phyloP scores from a whole-genome alignment of 2,888 invertebrate species.

The Geotrupes spiniger region DNA sequence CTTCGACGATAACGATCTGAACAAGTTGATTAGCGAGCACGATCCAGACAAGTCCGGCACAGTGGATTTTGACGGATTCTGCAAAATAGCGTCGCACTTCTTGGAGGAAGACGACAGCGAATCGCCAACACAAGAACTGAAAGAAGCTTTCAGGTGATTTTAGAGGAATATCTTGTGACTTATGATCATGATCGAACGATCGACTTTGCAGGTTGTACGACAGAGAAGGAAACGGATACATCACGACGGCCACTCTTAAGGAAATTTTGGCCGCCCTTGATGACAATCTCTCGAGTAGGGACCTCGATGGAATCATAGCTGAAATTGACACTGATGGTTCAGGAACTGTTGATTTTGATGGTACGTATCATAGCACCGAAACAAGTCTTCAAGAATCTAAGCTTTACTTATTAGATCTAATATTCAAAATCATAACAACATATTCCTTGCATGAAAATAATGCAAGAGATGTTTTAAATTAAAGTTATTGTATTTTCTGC shows the following conservation, averaged over 20 bases:
- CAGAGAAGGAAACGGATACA: constrained; percentile 93
- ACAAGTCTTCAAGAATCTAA: no score
- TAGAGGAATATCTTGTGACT: background rate
- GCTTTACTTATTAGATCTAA: background rate
- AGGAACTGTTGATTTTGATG: constrained; percentile 98
- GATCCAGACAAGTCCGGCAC: constrained; percentile 89
- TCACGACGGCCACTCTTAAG: constrained; percentile 85
- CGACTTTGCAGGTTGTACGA: constrained; percentile 76
- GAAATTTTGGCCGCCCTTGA: constrained; percentile 92
- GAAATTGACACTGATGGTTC: constrained; percentile 98
- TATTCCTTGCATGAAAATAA: no score
- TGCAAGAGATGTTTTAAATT: no score
- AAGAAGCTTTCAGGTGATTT: constrained; percentile 85
- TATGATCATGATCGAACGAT: no score
- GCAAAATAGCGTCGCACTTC: constrained; percentile 89
- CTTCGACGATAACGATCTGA: constrained; percentile 88
- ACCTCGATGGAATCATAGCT: constrained; percentile 94
- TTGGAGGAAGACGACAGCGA: constrained; percentile 95
- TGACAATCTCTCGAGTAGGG: constrained; percentile 88
- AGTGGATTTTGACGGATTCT: constrained; percentile 94
- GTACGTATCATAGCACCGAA: constrained; percentile 61
- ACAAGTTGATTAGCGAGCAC: constrained; percentile 84
- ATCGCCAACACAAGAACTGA: constrained; percentile 93
- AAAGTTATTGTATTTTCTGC: no score
- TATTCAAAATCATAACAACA: background rate